Evolutionary conservation across 2,113 vertebrate species (phyloP).

Genomic region (Cyrtonyx montezumae): DNA sequence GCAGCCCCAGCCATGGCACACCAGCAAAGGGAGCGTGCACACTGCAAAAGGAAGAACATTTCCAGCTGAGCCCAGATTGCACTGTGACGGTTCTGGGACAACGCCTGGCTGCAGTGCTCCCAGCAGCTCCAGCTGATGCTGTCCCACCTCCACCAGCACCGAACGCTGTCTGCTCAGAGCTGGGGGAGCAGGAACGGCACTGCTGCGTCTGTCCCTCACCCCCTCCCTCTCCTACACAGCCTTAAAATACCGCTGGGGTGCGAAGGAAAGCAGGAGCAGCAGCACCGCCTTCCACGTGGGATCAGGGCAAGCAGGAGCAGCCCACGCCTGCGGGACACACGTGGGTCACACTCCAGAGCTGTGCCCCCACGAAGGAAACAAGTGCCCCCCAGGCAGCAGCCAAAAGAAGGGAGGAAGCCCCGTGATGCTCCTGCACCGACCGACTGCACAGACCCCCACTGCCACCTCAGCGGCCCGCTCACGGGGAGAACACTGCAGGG

Average conservation of each 20-base stretch:
- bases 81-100: background rate
- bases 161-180: accelerated
- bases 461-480: background rate
- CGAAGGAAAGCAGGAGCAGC: background rate
- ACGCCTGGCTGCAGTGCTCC: background rate
- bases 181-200: background rate
- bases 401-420: background rate
- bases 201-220: background rate
- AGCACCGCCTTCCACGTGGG: background rate
- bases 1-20: background rate
- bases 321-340: background rate
- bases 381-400: no score
- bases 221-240: background rate
- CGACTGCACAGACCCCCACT: background rate
- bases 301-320: background rate
- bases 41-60: background rate
- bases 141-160: background rate
- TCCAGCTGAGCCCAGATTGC: background rate
- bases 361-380: background rate
- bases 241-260: background rate
- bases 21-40: background rate
- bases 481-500: background rate
- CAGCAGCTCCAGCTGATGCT: background rate
- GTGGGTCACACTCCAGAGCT: background rate
- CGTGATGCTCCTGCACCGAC: accelerated